Evolutionary conservation across 2,888 invertebrate genomes (phyloP).

Genomic region (Volucella inflata): DNA sequence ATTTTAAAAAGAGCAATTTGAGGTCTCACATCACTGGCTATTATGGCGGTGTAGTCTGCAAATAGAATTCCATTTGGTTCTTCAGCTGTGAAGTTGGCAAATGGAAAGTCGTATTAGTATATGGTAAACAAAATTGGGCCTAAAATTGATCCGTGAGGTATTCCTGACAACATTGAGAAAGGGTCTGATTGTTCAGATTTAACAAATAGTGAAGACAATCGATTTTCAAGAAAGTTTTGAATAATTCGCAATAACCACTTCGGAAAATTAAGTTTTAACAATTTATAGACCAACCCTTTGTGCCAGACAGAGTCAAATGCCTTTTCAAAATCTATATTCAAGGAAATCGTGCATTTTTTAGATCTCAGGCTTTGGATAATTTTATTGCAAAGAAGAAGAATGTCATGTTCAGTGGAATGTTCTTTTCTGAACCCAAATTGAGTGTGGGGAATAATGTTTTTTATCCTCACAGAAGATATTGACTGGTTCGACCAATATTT

Average conservation of each 20-base stretch:
- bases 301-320: conserved; percentile 10
- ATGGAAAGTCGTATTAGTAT: conserved; percentile 4
- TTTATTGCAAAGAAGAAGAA: not conserved
- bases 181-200: no score
- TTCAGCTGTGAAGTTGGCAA: not conserved
- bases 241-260: no score
- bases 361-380: not conserved
- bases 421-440: conserved; percentile 10
- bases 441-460: conserved; percentile 7
- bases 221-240: no score
- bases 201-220: no score
- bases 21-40: no score
- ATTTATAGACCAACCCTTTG: not conserved
- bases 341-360: not conserved
- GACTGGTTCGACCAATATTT: not conserved
- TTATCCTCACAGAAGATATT: conserved; percentile 7
- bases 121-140: no score
- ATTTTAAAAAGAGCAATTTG: no score
- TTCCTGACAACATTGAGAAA: no score
- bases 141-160: no score
- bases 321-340: not conserved
- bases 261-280: not conserved
- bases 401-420: not conserved
- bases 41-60: no score
- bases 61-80: no score